phyloP scores from a whole-genome alignment of 2,888 invertebrate genomes.

The Leptinotarsa rubiginosa region DNA sequence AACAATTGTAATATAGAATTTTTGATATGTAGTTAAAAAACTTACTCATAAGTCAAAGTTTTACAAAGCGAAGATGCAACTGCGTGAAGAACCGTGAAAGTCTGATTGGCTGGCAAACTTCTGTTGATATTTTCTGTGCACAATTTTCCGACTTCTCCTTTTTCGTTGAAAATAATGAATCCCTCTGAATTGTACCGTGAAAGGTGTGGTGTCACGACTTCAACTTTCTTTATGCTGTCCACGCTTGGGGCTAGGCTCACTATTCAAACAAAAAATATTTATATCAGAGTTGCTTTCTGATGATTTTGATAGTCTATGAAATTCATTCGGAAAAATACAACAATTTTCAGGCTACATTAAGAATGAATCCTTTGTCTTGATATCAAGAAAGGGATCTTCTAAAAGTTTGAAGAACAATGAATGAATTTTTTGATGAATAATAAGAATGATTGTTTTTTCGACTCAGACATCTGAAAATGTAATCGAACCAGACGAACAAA shows the following conservation, averaged over 20 bases:
- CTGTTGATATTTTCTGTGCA: conserved; percentile 83
- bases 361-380: too few relatives aligned
- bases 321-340: too few relatives aligned
- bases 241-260: conserved; percentile 82
- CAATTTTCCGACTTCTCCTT: conserved; percentile 82
- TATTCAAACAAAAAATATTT: conserved; percentile 61
- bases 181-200: conserved; percentile 79
- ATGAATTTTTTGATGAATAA: too few relatives aligned
- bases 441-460: too few relatives aligned
- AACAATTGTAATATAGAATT: too few relatives aligned
- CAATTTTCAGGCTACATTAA: too few relatives aligned
- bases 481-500: too few relatives aligned
- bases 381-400: too few relatives aligned
- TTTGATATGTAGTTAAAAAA: conserved; percentile 1
- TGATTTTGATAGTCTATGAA: neutral
- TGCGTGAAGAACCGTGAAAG: conserved; percentile 69
- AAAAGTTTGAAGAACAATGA: too few relatives aligned
- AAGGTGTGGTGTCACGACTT: conserved; percentile 77
- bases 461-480: too few relatives aligned
- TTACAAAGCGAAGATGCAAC: conserved; percentile 84
- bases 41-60: conserved; percentile 80
- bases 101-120: conserved; percentile 67
- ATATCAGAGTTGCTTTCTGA: neutral
- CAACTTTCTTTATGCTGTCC: conserved; percentile 73
- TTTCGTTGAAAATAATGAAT: conserved; percentile 88